Conservation (phyloP, 2,888 invertebrate genomes). For the Sarcophaga caerulescens region DNA sequence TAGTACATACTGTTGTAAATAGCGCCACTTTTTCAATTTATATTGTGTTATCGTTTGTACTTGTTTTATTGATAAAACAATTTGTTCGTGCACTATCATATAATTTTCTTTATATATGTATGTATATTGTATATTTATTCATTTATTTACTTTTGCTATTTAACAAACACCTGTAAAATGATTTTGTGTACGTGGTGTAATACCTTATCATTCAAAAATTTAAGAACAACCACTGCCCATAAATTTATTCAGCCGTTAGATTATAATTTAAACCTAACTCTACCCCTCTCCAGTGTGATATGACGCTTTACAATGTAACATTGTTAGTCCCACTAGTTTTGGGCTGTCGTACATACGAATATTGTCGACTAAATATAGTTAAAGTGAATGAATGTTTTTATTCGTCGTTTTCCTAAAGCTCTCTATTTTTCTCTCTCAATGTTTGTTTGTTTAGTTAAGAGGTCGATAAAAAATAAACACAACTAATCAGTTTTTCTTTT, state of each 20-base stretch:
- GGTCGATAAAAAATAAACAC: background rate
- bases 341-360: background rate
- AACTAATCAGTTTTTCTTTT: constrained; percentile 2
- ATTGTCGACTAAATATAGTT: constrained; percentile 13
- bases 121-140: background rate
- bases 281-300: constrained; percentile 1
- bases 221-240: background rate
- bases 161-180: constrained; percentile 16
- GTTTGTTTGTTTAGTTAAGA: too few relatives aligned
- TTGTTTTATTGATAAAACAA: constrained; percentile 43
- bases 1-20: background rate
- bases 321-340: constrained; percentile 10
- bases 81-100: background rate
- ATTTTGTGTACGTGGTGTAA: background rate
- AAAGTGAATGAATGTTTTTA: background rate
- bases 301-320: background rate
- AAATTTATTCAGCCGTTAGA: too few relatives aligned
- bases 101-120: background rate
- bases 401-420: background rate
- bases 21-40: background rate
- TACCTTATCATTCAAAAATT: background rate
- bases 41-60: background rate
- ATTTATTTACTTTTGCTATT: background rate
- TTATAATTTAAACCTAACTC: background rate
- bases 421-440: background rate